A percentile compares a stretch with the other conserved stretches of the same genome.
Evolutionary conservation across 2,113 vertebrate species (phyloP).

Genomic region (Peucedramus taeniatus): DNA sequence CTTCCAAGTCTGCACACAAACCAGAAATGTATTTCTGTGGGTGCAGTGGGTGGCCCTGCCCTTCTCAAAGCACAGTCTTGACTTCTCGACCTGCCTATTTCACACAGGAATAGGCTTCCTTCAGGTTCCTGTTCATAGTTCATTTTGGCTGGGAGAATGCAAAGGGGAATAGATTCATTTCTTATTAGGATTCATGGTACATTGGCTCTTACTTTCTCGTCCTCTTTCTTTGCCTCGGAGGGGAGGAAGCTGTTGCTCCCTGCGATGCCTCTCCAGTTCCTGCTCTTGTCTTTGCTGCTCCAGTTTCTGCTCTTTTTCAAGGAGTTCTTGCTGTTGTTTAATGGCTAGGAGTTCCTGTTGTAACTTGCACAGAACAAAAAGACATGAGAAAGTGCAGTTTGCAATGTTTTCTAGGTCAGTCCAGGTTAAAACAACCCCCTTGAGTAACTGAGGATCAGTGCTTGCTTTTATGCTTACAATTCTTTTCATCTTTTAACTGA

Average conservation of each 20-base stretch:
- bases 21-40: neutral
- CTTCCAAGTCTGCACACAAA: neutral
- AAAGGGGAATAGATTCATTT: neutral
- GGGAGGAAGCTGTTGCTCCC: slow-evolving; percentile 89
- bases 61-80: neutral
- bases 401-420: slow-evolving; percentile 35
- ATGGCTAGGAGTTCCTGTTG: slow-evolving; percentile 98
- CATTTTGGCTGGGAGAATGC: neutral
- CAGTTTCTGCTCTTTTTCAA: slow-evolving; percentile 94
- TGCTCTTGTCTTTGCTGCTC: slow-evolving; percentile 95
- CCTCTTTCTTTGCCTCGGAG: slow-evolving; percentile 91
- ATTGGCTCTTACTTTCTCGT: slow-evolving; percentile 89
- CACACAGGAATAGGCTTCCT: neutral
- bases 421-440: neutral
- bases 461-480: neutral
- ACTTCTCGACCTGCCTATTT: neutral
- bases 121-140: neutral
- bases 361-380: slow-evolving; percentile 84
- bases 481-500: neutral
- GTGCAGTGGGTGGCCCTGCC: neutral
- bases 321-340: slow-evolving; percentile 95
- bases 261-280: slow-evolving; percentile 89
- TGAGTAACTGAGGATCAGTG: neutral
- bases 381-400: slow-evolving; percentile 73
- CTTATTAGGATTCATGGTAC: neutral